Evolutionary conservation across 35 echinoderm and acorn worm genomes (phyloP).

Genomic region (Acanthaster planci): DNA sequence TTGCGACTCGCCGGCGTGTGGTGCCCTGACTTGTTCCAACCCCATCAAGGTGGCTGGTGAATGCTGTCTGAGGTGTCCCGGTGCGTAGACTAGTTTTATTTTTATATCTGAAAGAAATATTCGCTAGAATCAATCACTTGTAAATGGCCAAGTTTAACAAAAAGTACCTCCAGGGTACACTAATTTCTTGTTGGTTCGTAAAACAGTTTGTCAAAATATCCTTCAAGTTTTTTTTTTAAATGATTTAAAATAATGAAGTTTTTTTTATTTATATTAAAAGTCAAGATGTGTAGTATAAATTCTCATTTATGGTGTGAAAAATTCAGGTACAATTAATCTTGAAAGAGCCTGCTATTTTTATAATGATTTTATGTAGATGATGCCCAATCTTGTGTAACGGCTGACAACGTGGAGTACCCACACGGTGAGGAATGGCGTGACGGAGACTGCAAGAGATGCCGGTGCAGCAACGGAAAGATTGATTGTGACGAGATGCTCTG

Average conservation of each 20-base stretch:
- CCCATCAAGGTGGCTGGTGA: conserved; percentile 33
- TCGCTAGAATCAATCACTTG: too few species aligned
- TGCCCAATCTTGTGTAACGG: conserved; percentile 41
- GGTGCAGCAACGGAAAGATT: conserved; percentile 65
- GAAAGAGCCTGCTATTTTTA: too few species aligned
- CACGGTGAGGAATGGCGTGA: conserved; percentile 70
- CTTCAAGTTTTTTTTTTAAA: too few species aligned
- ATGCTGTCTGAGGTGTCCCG: conserved; percentile 8
- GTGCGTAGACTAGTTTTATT: neutral
- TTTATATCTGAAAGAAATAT: too few species aligned
- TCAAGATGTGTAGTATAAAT: too few species aligned
- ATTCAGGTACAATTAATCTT: too few species aligned
- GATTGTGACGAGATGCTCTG: conserved; percentile 60
- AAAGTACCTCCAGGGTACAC: too few species aligned
- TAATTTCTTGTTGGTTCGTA: conserved; percentile 33
- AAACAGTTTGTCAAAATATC: too few species aligned
- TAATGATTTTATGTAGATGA: conserved; percentile 64
- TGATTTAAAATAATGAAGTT: too few species aligned
- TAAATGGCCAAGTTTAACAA: too few species aligned
- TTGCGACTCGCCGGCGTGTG: conserved; percentile 58
- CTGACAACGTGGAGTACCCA: neutral
- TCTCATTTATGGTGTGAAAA: too few species aligned
- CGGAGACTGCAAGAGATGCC: conserved; percentile 70
- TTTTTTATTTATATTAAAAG: too few species aligned
- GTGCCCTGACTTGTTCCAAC: conserved; percentile 43